Evolutionary conservation across 2,113 vertebrate genomes (phyloP).

Genomic region (Cinclus cinclus): DNA sequence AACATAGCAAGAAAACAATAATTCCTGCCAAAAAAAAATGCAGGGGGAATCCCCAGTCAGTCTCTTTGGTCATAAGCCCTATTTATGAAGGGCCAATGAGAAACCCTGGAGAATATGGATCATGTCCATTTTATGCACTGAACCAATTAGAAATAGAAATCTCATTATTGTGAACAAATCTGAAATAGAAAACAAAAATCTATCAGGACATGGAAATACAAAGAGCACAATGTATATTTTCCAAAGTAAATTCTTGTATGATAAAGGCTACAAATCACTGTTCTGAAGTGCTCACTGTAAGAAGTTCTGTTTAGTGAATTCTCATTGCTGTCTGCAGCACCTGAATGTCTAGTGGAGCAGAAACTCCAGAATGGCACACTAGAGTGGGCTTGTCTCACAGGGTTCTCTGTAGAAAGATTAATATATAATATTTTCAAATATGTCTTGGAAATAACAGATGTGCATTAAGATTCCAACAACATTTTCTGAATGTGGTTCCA

Average conservation of each 20-base stretch:
- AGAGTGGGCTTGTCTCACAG: background rate
- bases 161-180: too few species aligned
- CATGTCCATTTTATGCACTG: background rate
- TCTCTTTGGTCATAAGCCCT: background rate
- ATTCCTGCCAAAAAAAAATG: background rate
- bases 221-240: background rate
- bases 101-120: background rate
- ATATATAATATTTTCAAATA: conserved; percentile 23
- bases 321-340: background rate
- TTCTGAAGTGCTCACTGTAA: background rate
- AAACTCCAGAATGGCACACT: background rate
- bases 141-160: background rate
- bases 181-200: background rate
- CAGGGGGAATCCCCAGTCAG: background rate
- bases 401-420: background rate
- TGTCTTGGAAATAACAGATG: background rate
- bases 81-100: background rate
- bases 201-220: background rate
- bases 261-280: background rate
- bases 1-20: background rate
- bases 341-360: background rate
- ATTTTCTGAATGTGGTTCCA: conserved; percentile 15
- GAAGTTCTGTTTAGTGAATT: background rate
- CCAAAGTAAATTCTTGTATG: background rate
- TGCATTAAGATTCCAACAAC: background rate